Conservation (phyloP, 2,113 vertebrate genomes). For the Cinclus cinclus region DNA sequence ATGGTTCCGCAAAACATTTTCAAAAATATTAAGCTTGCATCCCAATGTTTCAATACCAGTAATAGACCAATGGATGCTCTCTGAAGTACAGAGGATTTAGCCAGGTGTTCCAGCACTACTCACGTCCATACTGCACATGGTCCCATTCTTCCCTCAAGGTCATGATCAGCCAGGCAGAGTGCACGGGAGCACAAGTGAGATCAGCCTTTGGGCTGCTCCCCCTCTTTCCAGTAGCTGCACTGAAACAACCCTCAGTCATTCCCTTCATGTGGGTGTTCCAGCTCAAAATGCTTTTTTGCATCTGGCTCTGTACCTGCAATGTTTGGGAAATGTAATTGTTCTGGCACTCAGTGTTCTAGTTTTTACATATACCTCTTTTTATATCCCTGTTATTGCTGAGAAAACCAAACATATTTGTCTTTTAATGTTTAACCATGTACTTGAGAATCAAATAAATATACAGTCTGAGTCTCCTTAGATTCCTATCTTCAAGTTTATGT, state of each 20-base stretch:
- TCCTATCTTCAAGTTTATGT: slow-evolving; percentile 2
- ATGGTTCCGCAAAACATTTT: not conserved
- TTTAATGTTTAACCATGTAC: not conserved
- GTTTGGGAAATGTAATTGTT: not conserved
- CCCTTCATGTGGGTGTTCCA: not conserved
- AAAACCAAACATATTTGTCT: slow-evolving; percentile 30
- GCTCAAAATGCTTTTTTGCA: not conserved
- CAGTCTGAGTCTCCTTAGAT: not conserved
- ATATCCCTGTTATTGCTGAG: not conserved
- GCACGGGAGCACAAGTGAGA: not conserved
- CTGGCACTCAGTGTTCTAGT: not conserved
- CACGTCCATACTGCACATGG: not conserved
- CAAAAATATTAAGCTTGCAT: not conserved
- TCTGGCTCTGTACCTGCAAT: not conserved
- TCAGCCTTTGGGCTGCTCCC: not conserved
- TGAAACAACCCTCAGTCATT: not conserved
- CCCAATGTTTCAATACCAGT: not conserved
- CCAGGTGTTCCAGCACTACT: not conserved
- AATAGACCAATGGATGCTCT: not conserved
- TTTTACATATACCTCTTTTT: not conserved
- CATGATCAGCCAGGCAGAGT: not conserved
- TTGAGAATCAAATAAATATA: slow-evolving; percentile 22
- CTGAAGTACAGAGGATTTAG: not conserved
- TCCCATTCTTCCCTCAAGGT: not conserved
- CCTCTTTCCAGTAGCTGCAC: not conserved